Conservation (phyloP, 1,140 invertebrate genomes). For the Drosophila parabipectinata region DNA sequence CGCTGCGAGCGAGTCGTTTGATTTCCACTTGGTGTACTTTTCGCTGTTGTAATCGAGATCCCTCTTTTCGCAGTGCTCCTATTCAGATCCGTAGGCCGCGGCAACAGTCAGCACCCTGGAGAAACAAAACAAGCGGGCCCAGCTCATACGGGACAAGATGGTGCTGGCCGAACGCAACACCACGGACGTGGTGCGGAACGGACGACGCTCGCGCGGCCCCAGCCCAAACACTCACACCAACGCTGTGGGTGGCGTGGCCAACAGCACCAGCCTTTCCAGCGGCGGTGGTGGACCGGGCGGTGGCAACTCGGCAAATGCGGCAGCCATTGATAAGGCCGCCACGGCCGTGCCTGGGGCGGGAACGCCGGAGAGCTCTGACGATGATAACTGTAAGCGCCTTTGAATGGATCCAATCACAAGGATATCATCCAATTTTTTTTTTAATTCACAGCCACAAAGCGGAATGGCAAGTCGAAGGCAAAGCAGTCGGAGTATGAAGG, state of each 20-base stretch:
- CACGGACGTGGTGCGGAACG: slow-evolving; percentile 91
- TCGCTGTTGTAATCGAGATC: neutral
- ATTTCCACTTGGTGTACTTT: slow-evolving; percentile 62
- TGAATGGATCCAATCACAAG: neutral
- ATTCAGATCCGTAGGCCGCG: slow-evolving; percentile 21
- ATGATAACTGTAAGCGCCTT: slow-evolving; percentile 89
- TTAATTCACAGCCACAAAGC: slow-evolving; percentile 71
- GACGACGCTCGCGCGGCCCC: slow-evolving; percentile 92
- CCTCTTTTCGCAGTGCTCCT: slow-evolving; percentile 8
- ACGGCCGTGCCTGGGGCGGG: slow-evolving; percentile 64
- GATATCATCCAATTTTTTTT: neutral
- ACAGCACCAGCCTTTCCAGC: slow-evolving; percentile 18
- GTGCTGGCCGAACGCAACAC: slow-evolving; percentile 93
- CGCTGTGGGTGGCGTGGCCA: slow-evolving; percentile 29
- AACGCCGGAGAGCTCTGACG: slow-evolving; percentile 90
- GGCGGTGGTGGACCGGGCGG: slow-evolving; percentile 40
- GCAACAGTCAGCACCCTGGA: slow-evolving; percentile 61
- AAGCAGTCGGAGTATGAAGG: slow-evolving; percentile 84
- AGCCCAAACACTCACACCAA: slow-evolving; percentile 93
- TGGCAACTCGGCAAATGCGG: slow-evolving; percentile 24
- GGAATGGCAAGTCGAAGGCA: slow-evolving; percentile 78
- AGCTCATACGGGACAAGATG: slow-evolving; percentile 86
- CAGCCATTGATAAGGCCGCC: slow-evolving; percentile 50
- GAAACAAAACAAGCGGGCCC: slow-evolving; percentile 81
- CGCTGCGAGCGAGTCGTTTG: slow-evolving; percentile 27